Conservation (phyloP, 2,113 vertebrate species). For the Varanus salvator region DNA sequence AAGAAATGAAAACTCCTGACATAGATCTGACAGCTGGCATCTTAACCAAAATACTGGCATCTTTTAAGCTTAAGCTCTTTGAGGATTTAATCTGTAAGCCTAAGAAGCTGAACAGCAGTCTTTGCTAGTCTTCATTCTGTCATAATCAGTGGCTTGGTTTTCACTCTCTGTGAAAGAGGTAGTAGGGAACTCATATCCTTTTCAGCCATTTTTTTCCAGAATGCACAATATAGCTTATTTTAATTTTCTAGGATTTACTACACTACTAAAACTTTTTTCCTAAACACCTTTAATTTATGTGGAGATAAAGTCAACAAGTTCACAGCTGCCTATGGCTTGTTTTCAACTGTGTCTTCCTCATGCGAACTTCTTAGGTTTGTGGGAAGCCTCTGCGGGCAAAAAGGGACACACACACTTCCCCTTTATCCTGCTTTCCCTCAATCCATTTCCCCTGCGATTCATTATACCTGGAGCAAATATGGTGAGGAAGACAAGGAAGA, state of each 20-base stretch:
- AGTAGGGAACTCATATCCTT: slow-evolving; percentile 19
- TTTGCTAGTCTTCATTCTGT: slow-evolving; percentile 55
- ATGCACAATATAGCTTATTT: background rate
- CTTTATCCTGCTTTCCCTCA: too few species aligned
- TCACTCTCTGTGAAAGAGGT: background rate
- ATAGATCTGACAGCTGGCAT: slow-evolving; percentile 64
- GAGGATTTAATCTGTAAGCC: slow-evolving; percentile 66
- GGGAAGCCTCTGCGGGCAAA: too few species aligned
- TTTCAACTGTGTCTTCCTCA: too few species aligned
- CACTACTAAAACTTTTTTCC: background rate
- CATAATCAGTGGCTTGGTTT: slow-evolving; percentile 43
- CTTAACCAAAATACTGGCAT: slow-evolving; percentile 42
- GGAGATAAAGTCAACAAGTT: background rate
- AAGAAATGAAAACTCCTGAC: slow-evolving; percentile 45
- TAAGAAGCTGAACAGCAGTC: slow-evolving; percentile 50
- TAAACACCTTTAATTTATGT: background rate
- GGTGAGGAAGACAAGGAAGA: too few species aligned
- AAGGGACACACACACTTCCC: too few species aligned
- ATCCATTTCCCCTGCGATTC: too few species aligned
- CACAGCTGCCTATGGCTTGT: background rate
- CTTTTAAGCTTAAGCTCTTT: slow-evolving; percentile 59
- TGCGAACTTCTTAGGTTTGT: too few species aligned
- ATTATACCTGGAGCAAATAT: too few species aligned
- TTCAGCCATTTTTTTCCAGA: background rate
- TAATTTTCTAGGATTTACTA: slow-evolving; percentile 17